phyloP scores from a whole-genome alignment of 2,797 vertebrate species.

The Tympanoctomys barrerae region DNA sequence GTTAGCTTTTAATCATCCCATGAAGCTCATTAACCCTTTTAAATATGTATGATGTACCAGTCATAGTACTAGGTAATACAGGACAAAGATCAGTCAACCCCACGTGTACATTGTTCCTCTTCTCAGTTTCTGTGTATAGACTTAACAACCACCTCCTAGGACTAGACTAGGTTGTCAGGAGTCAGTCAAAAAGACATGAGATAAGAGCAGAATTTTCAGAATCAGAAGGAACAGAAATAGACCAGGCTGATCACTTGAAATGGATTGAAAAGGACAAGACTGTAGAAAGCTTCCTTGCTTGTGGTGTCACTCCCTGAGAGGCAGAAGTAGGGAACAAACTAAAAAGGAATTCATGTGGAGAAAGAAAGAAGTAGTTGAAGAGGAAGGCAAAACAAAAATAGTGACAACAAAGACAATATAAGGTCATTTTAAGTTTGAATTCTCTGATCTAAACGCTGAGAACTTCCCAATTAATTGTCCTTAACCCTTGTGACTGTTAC shows the following conservation, averaged over 20 bases:
- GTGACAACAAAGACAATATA: not conserved
- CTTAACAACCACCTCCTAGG: not conserved
- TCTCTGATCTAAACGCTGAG: not conserved
- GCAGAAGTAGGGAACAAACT: not conserved
- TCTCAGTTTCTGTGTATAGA: not conserved
- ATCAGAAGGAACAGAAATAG: not conserved
- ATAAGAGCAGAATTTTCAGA: not conserved
- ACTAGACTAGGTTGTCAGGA: not conserved
- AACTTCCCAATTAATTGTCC: not conserved
- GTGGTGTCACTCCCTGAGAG: not conserved
- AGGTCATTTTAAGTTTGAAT: conserved; percentile 26
- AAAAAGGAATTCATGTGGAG: not conserved
- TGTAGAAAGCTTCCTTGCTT: not conserved
- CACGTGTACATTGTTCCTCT: not conserved
- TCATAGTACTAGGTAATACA: not conserved
- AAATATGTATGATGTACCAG: not conserved
- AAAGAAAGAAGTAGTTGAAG: not conserved
- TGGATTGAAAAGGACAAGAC: not conserved
- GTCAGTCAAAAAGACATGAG: not conserved
- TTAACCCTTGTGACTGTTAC: not conserved
- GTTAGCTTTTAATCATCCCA: not conserved
- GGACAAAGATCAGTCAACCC: not conserved
- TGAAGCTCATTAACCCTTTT: not conserved
- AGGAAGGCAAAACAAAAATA: not conserved
- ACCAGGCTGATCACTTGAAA: conserved; percentile 5